phyloP scores from a whole-genome alignment of 2,113 vertebrate species.

The Isichthys henryi region DNA sequence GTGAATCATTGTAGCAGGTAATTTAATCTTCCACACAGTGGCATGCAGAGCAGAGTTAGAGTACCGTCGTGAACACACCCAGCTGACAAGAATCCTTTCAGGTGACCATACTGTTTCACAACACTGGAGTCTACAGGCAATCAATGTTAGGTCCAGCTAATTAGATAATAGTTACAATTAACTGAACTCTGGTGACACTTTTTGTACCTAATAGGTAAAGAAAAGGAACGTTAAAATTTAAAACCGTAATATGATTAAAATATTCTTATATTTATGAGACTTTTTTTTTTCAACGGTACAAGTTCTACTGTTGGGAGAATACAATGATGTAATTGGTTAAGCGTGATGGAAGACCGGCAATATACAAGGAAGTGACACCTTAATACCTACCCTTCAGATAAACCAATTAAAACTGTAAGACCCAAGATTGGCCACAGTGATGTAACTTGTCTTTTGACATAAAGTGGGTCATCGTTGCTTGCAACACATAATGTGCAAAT shows the following conservation, averaged over 20 bases:
- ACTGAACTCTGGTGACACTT: background rate
- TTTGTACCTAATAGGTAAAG: background rate
- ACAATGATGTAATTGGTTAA: background rate
- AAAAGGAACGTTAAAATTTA: background rate
- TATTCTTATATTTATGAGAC: background rate
- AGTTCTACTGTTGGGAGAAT: background rate
- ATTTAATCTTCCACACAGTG: background rate
- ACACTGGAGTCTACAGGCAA: background rate
- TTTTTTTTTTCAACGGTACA: background rate
- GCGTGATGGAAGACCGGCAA: background rate
- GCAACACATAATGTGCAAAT: background rate
- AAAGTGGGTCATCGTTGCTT: background rate
- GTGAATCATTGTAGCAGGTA: background rate
- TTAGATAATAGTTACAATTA: constrained; percentile 2
- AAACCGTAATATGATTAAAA: background rate
- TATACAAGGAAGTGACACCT: background rate
- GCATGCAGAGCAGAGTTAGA: background rate
- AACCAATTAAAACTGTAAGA: background rate
- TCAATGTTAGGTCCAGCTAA: background rate
- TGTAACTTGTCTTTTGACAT: background rate
- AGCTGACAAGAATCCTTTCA: background rate
- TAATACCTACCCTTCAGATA: background rate
- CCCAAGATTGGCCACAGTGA: background rate
- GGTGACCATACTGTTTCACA: background rate
- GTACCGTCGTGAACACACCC: background rate